These are phyloP conservation scores for Antennarius maculatus DNA, from an alignment of 2,797 vertebrate species.

Conservation along the genomic window DNA sequence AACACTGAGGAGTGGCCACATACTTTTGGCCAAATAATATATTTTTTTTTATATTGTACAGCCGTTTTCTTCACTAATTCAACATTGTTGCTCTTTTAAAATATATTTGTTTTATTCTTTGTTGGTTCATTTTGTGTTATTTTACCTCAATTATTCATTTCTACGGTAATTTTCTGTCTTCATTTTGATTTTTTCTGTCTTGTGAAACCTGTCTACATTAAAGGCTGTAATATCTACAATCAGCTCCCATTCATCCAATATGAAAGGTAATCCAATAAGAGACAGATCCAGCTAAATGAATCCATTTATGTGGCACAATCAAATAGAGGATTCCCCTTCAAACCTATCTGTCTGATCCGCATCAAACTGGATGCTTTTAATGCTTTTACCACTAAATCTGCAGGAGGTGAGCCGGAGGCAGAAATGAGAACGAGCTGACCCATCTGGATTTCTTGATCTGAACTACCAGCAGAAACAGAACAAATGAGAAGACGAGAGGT, in stretches of 20 bases:
- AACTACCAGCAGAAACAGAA: constrained; percentile 16
- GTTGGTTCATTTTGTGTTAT: not conserved
- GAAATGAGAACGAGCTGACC: constrained; percentile 18
- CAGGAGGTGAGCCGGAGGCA: constrained; percentile 8
- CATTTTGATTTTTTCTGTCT: constrained; percentile 19
- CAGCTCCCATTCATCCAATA: constrained; percentile 70
- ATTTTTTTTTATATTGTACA: not conserved
- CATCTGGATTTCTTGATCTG: constrained; percentile 4
- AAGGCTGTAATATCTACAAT: constrained; percentile 67
- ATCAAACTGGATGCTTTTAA: constrained; percentile 57
- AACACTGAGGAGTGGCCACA: not conserved
- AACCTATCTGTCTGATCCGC: constrained; percentile 54
- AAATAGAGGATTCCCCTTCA: constrained; percentile 65
- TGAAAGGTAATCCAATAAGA: constrained; percentile 71
- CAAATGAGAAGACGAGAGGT: constrained; percentile 8
- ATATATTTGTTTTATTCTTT: not conserved
- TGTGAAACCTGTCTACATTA: constrained; percentile 57
- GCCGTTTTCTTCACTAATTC: not conserved
- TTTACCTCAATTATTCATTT: not conserved
- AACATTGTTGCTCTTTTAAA: not conserved
- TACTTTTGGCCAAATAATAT: not conserved
- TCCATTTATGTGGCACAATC: constrained; percentile 69
- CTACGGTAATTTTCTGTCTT: not conserved
- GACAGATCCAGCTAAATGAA: constrained; percentile 67
- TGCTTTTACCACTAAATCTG: constrained; percentile 52